Evolutionary conservation across 53 echinoderm and acorn worm genomes (phyloP), one percentile per base, ranked within the genome.

Genomic region (Pentamera pediparva): DNA sequence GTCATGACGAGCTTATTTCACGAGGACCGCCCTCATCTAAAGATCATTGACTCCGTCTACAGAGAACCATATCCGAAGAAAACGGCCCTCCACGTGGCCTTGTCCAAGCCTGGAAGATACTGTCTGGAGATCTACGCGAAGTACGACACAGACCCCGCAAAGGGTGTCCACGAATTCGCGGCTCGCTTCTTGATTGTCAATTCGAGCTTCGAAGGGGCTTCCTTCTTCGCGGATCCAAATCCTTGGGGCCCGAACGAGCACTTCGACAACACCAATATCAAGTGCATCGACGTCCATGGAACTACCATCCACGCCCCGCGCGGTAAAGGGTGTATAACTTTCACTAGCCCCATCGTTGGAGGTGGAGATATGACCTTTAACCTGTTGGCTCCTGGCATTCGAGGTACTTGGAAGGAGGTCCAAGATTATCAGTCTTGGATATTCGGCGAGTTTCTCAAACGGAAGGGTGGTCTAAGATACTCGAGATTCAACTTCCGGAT

Each of bases 341-440:
- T 67, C 37, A 41, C 67, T 10, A 67, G 30, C 45, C 67, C 67
- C 20, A 43, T 41, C 3, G 15, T 6, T 13, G 67, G 67, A 13
- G 67, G 67, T 41, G 29, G 39, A 17, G 67, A 67, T 17, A 67
- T 67, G 4, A 65, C 67, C 2, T 67, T 43, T 25, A 67, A 67
- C 43, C 67, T 67, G 19, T 10, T 67, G 30, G 67, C 67, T 41
- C 67, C 67, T 27, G 67, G 67, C 28, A 26, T 47, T 4, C 67
- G 67, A 30, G 67, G 67, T 67, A 67, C 67, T 39, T 67, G 67
- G 67, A 67, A 67, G 28, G 67, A 67, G 45, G 45, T 67, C 13
- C 47, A 40, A 21, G 28, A 67, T 8, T 67, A 67, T 39, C 43
- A 41, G 30, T 28, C 41, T 6, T 67, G 67, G 67, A 67, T 67